Percentiles rank a stretch among this genome's conserved stretches.
Evolutionary conservation across 2,888 invertebrate species (phyloP).

Genomic region (Mycalesis mineus): DNA sequence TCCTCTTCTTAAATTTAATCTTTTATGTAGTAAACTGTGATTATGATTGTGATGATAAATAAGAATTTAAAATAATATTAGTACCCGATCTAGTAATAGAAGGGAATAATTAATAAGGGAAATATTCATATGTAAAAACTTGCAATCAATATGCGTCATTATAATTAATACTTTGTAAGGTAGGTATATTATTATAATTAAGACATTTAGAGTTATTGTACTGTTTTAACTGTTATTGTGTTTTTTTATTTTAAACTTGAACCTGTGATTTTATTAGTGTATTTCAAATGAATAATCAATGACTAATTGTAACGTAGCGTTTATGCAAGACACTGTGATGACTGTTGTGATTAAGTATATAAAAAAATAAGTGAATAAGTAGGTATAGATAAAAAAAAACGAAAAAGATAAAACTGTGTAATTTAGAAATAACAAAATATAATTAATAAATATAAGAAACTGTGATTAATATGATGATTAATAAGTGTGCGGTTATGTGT

Average conservation of each 20-base stretch:
- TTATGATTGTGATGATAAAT: background rate
- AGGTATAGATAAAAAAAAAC: background rate
- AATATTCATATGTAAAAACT: background rate
- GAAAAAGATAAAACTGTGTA: background rate
- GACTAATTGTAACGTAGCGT: background rate
- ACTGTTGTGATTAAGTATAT: background rate
- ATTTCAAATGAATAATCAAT: background rate
- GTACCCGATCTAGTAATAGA: background rate
- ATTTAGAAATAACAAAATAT: background rate
- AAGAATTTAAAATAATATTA: background rate
- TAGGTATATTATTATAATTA: background rate
- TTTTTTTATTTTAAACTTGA: background rate
- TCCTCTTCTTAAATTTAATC: background rate
- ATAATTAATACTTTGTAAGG: background rate
- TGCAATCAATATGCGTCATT: no score
- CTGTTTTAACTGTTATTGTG: background rate
- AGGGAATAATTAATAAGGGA: background rate
- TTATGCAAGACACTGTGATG: background rate
- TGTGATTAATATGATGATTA: background rate
- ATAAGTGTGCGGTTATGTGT: background rate
- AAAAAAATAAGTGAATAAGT: background rate
- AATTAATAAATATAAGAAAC: background rate
- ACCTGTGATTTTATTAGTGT: background rate
- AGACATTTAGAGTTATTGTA: background rate
- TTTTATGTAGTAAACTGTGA: background rate